Evolutionary conservation across 2,888 invertebrate species (phyloP).

Genomic region (Archips crataeganus): DNA sequence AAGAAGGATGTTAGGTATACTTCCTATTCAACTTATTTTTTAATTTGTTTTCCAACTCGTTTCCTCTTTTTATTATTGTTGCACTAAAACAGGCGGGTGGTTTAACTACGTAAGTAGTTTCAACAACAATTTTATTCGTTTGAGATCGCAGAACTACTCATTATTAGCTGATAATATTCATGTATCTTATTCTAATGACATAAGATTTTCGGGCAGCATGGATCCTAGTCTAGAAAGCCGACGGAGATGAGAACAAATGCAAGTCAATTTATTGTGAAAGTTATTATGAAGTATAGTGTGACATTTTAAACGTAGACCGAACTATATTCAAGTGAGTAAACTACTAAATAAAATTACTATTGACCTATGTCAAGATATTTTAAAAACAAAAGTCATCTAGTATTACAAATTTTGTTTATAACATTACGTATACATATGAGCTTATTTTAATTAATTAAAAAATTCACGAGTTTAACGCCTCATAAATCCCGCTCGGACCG

Average conservation of each 20-base stretch:
- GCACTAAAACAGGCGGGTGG: too few relatives aligned
- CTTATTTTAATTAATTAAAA: not conserved
- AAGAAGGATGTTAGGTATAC: too few relatives aligned
- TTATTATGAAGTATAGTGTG: not conserved
- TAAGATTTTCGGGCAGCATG: not conserved
- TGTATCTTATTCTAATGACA: too few relatives aligned
- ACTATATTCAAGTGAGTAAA: not conserved
- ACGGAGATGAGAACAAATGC: not conserved
- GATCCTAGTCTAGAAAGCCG: not conserved
- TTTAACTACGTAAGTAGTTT: too few relatives aligned
- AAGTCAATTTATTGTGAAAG: not conserved
- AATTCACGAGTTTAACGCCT: not conserved
- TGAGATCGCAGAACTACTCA: too few relatives aligned
- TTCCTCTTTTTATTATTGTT: too few relatives aligned
- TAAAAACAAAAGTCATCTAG: not conserved
- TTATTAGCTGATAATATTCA: too few relatives aligned
- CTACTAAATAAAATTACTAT: not conserved
- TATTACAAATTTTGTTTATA: not conserved
- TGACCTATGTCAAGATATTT: too few relatives aligned
- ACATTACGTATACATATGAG: not conserved
- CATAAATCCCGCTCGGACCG: not conserved
- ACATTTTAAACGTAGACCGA: not conserved
- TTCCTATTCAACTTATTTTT: too few relatives aligned
- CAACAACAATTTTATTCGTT: too few relatives aligned
- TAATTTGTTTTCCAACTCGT: too few relatives aligned